Evolutionary conservation across 2,797 vertebrate genomes (phyloP).

Genomic region (Lycodopsis pacificus): DNA sequence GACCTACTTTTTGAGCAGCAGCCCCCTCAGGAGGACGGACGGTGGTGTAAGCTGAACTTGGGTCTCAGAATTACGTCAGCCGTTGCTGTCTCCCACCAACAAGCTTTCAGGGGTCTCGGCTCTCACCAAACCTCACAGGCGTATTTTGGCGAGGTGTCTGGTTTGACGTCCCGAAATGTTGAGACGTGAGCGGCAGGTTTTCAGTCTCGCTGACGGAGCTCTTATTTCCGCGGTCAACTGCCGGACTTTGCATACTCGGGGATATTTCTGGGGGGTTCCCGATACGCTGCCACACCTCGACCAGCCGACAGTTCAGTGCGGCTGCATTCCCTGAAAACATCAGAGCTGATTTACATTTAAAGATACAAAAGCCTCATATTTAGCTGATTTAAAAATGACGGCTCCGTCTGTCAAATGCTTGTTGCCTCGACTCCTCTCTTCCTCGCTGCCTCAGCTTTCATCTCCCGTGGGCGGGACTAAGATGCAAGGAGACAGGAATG

Average conservation of each 20-base stretch:
- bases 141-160: background rate
- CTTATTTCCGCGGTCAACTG: background rate
- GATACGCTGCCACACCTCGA: background rate
- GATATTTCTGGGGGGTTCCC: constrained; percentile 15
- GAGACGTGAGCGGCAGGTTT: background rate
- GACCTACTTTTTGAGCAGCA: constrained; percentile 20
- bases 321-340: background rate
- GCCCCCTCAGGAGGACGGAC: background rate
- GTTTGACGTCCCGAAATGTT: background rate
- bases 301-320: background rate
- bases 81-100: background rate
- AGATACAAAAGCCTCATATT: background rate
- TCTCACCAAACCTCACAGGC: background rate
- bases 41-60: background rate
- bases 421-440: too few relatives aligned
- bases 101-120: background rate
- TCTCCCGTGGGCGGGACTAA: too few relatives aligned
- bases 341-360: background rate
- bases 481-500: too few relatives aligned
- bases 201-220: background rate
- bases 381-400: too few relatives aligned
- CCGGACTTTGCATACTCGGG: background rate
- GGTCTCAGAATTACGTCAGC: background rate
- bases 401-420: too few relatives aligned
- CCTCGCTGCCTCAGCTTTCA: too few relatives aligned